Base-by-base conservation (phyloP, 2,888 invertebrate species). In the Zaprionus bogoriensis region DNA sequence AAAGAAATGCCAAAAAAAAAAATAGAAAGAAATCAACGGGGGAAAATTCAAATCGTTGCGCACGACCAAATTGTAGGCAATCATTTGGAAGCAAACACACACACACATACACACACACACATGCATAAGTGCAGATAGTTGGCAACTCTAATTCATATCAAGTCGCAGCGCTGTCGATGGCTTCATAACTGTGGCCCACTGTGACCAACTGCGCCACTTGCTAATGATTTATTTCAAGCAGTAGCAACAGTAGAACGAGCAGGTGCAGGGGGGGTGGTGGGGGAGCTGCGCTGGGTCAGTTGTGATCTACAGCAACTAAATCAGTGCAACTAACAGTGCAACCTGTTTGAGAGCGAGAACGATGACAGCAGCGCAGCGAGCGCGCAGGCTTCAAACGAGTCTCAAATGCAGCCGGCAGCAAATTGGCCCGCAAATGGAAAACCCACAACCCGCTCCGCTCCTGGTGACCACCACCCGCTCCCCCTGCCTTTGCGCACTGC, bases 261-360 rank as follows among this genome's bases (percentile, higher is more conserved):
- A 39, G 25, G 17, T 20, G 42, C 7, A 27, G 22, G 9, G 39
- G 23, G 4, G 7, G 14, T 0, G 17, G 14, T 2, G 7, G 6
- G 12, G 4, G 3, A 6, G 17, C 22, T 27, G n/a, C n/a, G n/a
- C n/a, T n/a, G 32, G 7, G 32, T 14, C 17, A 14, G 32, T 42
- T 36, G 53, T 62, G 63, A 77, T 69, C 77, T 75, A 72, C 60
- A 58, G 48, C 71, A 80, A 70, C 70, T 70, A 79, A 87, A 85
- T 82, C 82, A 87, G 87, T 69, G 83, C 82, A 76, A 67, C 80
- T 82, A 87, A 82, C 82, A 84, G 80, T 85, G 87, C 83, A 82
- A 82, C 87, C 87, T 84, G 85, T 81, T 84, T 65, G 38, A 70
- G 64, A 65, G 10, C 22, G 17, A 52, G 22, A 17, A 36, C 22